Conservation (phyloP, 2,113 vertebrate genomes). For the Petrocephalus microphthalmus region DNA sequence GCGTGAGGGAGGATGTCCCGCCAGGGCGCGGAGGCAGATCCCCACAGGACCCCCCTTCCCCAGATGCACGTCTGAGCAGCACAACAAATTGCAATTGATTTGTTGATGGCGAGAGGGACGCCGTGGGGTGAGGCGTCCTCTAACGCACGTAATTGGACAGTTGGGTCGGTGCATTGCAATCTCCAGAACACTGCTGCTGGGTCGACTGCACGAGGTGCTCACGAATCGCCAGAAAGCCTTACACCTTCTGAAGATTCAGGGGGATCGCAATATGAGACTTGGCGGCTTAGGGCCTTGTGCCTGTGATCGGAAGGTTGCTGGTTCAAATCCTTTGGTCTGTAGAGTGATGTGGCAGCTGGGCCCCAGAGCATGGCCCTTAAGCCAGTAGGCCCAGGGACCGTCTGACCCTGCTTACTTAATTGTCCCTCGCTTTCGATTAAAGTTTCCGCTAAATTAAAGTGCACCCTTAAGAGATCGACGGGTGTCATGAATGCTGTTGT, state of each 20-base stretch:
- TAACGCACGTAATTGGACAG: background rate
- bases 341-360: background rate
- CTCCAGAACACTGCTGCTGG: background rate
- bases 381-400: background rate
- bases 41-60: background rate
- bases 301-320: background rate
- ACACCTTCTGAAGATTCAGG: background rate
- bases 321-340: background rate
- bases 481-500: background rate
- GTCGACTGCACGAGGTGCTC: background rate
- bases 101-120: background rate
- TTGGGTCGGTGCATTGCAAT: too few relatives aligned
- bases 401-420: background rate
- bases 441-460: background rate
- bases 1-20: background rate
- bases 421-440: background rate
- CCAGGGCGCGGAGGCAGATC: background rate
- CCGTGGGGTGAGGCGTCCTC: background rate
- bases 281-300: background rate
- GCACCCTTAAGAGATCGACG: background rate
- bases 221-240: background rate
- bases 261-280: background rate
- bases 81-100: constrained; percentile 16
- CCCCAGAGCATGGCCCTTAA: background rate
- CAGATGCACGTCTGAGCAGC: background rate